Base-by-base conservation (phyloP, 2,888 invertebrate species). In the Chloroclystis v-ata region DNA sequence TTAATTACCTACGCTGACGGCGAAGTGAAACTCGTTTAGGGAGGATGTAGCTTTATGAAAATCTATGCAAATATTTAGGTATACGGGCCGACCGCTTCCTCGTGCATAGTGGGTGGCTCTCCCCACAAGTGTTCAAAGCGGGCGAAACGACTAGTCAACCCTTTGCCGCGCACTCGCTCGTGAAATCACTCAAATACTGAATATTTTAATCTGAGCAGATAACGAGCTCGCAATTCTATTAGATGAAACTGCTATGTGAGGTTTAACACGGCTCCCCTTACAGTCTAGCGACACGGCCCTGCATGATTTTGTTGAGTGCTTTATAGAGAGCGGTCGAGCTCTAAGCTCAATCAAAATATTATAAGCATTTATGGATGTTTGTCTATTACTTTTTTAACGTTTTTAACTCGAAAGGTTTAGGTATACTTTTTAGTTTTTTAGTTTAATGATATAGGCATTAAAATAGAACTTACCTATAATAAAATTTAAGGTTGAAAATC, bases 111-210 rank as follows among this genome's bases (percentile, higher is more conserved):
- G 72, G 74, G 67, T 72, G 76, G 62, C 69, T 63, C 71, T 66
- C 84, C 85, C 83, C 84, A 82, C 81, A 82, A 84, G 82, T 79
- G 83, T 80, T 84, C 85, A 86, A 86, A 86, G 86, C 82, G 82
- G 72, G 77, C 67, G 78, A 78, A 81, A 72, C 84, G 84, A 83
- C 83, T 83, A 84, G 83, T 81, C 84, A 87, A 85, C 87, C 87
- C 87, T 87, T 87, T 87, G 85, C 79, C 85, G 84, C 76, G 74
- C 87, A 84, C 79, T 87, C 87, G 78, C 76, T 86, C 87, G 87
- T 87, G 83, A 87, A 87, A 87, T 87, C 87, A 87, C 86, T 87
- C 87, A 86, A 87, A 87, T 87, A 86, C 86, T 87, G 86, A 87
- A 87, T 87, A 87, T 87, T 87, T 87, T 87, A 87, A 87, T 87